Base-by-base conservation (phyloP, 37 sponge, comb jelly and placozoan genomes). In the Aphrocallistes beatrix region DNA sequence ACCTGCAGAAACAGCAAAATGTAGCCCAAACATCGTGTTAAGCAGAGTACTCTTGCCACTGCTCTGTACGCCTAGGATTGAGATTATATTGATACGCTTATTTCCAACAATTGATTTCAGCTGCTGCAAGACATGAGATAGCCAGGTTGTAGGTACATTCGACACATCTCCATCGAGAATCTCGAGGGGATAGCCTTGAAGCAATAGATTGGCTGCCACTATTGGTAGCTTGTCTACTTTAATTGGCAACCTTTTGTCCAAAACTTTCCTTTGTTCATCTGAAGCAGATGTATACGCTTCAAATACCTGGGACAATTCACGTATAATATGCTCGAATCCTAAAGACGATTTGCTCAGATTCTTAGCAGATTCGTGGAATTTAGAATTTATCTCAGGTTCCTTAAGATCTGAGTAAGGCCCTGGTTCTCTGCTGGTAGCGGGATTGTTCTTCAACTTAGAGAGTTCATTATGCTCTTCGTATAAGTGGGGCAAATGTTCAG, bases 161-260 rank as follows among this genome's bases (percentile, higher is more conserved):
- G 88, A 38, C 60, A 82, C 88, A 83, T 87, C 83, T 16, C 88
- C 88, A 83, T 87, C 88, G 38, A 87, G 36, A 17, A 87, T 37
- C 39, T 87, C 88, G 0, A 87, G 36, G 8, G 88, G 88, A 39
- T 87, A 83, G 1, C 88, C 88, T 39, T 84, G 81, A 88, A 60
- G n/a, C 34, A 88, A 40, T 1, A 88, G 50, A 3, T 88, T 84
- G 36, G 88, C 88, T 39, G 84, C 85, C 16, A 88, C 51, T 10
- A 1, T 30, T 75, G 88, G 88, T 17, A 84, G 60, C 3, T 25
- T 19, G 75, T 28, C 8, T 32, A 60, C 8, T 25, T 60, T 30
- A 32, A 60, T 60, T 21, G 32, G 32, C 8, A 13, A 60, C 25
- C n/a, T 60, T 60, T 0, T n/a, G 60, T 38, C 1, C 1, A 50